Percentiles rank a stretch among this genome's conserved stretches.
These are phyloP conservation scores for Drosophila rufa DNA, from an alignment of 1,140 invertebrate genomes.

Conservation along the genomic window DNA sequence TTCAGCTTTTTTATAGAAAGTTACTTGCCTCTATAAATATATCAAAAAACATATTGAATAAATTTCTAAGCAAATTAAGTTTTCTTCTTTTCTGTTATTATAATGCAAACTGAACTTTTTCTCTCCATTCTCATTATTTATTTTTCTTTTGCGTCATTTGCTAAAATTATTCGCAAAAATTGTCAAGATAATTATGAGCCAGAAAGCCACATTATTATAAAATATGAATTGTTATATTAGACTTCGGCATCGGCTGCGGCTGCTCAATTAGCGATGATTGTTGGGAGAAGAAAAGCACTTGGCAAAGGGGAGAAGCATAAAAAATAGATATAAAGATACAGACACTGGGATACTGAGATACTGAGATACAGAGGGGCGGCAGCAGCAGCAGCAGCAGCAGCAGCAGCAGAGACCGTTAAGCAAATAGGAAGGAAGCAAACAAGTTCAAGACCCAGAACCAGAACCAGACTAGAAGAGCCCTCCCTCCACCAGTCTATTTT, in stretches of 20 bases:
- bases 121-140: not conserved
- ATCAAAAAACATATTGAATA: not conserved
- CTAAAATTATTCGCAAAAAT: constrained; percentile 37
- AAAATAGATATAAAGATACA: constrained; percentile 10
- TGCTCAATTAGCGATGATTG: constrained; percentile 71
- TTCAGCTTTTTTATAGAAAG: constrained; percentile 13
- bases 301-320: constrained; percentile 1
- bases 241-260: constrained; percentile 36
- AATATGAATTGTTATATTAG: constrained; percentile 48
- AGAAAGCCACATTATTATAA: constrained; percentile 32
- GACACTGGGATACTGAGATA: no score
- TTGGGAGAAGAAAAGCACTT: constrained; percentile 33
- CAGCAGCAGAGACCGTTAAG: constrained; percentile 56
- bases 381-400: no score
- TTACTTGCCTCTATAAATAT: not conserved
- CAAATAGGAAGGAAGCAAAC: constrained; percentile 81
- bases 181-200: constrained; percentile 16
- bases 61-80: not conserved
- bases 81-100: not conserved
- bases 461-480: constrained; percentile 45
- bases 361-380: not conserved
- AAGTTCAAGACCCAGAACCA: constrained; percentile 60
- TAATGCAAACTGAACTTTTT: constrained; percentile 11
- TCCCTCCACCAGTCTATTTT: constrained; percentile 16
- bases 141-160: constrained; percentile 20